Evolutionary conservation across 2,888 invertebrate species (phyloP).

Genomic region (Calameuta idolon): DNA sequence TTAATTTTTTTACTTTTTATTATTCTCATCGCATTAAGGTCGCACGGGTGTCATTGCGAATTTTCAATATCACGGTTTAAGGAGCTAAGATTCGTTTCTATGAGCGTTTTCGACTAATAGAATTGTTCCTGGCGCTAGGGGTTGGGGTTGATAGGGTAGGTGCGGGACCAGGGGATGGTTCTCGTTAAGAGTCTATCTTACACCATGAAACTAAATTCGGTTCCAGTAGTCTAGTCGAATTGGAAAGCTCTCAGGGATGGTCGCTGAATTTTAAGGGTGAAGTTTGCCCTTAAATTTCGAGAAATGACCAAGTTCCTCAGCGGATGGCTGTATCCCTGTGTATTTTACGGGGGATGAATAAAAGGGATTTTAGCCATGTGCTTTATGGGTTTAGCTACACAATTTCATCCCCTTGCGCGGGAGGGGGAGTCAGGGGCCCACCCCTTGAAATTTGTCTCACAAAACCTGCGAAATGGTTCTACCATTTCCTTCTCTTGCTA

Average conservation of each 20-base stretch:
- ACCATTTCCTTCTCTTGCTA: background rate
- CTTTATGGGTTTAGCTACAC: too few species aligned
- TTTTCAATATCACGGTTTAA: background rate
- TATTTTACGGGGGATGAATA: background rate
- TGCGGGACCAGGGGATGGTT: background rate
- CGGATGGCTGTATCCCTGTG: background rate
- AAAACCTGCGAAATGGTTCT: constrained; percentile 10
- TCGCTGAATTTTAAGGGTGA: background rate
- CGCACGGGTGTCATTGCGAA: background rate
- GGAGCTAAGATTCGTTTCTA: background rate
- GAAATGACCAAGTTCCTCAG: background rate
- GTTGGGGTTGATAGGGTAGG: background rate
- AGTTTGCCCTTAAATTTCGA: background rate
- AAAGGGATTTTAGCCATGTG: too few species aligned
- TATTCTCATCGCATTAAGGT: background rate
- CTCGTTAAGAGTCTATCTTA: background rate
- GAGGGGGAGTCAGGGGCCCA: too few species aligned
- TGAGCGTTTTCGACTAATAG: background rate
- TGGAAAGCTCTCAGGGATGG: background rate
- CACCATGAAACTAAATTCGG: background rate
- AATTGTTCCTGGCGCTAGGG: background rate
- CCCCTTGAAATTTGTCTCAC: too few species aligned
- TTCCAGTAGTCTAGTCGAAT: background rate
- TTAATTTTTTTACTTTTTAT: background rate
- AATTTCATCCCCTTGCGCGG: too few species aligned